Evolutionary conservation across 2,797 vertebrate genomes (phyloP).

Genomic region (Arctocebus calabarensis): DNA sequence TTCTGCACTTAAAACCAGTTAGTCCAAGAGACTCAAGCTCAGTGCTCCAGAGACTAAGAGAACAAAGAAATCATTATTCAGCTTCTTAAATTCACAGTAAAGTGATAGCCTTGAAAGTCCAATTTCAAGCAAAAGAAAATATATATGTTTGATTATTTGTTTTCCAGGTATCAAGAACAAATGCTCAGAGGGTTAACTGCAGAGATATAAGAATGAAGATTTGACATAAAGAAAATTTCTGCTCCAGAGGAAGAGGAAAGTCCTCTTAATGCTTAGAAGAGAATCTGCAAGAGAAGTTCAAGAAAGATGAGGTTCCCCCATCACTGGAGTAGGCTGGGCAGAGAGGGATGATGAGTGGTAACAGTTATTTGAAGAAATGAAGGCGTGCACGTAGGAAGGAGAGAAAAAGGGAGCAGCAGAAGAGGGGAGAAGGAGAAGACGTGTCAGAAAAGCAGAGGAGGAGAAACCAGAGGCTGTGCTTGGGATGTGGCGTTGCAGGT

Average conservation of each 20-base stretch:
- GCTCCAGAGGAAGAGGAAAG: background rate
- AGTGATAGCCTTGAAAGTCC: background rate
- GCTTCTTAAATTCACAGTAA: background rate
- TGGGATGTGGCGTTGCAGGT: rapidly evolving
- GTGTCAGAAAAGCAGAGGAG: background rate
- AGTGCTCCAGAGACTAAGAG: background rate
- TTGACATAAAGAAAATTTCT: background rate
- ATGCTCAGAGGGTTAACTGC: background rate
- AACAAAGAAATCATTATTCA: background rate
- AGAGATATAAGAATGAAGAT: background rate
- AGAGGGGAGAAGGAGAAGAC: background rate
- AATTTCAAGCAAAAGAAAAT: background rate
- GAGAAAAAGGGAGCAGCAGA: background rate
- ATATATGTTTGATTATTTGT: background rate
- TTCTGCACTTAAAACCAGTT: background rate
- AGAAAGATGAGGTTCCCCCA: background rate
- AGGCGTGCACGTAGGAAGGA: background rate
- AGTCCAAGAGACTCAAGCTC: background rate
- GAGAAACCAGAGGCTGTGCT: background rate
- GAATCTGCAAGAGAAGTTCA: background rate
- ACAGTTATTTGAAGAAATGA: background rate
- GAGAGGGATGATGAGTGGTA: background rate
- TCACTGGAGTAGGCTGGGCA: background rate
- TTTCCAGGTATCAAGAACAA: background rate
- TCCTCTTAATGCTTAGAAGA: background rate